Evolutionary conservation across 37 sponge, comb jelly and placozoan genomes (phyloP).

Genomic region (Diacarnus erythraeanus): DNA sequence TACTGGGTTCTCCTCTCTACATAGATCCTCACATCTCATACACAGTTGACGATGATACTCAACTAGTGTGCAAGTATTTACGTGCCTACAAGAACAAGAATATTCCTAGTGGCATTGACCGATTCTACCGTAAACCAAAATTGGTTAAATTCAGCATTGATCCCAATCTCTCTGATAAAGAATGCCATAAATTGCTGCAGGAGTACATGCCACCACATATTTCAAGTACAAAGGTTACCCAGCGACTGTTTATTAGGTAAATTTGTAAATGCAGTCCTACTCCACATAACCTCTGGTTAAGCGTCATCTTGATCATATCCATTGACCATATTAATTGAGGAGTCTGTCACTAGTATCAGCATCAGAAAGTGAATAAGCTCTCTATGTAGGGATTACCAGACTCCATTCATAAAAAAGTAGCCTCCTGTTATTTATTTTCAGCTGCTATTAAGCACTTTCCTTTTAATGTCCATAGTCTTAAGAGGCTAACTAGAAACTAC

Average conservation of each 20-base stretch:
- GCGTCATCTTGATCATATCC: too few species aligned
- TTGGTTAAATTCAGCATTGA: slow-evolving; percentile 52
- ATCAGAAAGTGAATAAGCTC: too few species aligned
- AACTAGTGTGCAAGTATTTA: slow-evolving; percentile 86
- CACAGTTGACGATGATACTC: slow-evolving; percentile 62
- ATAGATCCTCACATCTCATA: slow-evolving; percentile 38
- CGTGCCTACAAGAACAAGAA: slow-evolving; percentile 41
- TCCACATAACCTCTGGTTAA: too few species aligned
- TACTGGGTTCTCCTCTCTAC: slow-evolving; percentile 56
- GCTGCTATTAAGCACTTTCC: too few species aligned
- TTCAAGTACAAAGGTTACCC: slow-evolving; percentile 51
- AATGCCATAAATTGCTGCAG: slow-evolving; percentile 57
- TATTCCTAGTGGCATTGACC: slow-evolving; percentile 23
- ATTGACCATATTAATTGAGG: too few species aligned
- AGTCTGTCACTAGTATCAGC: too few species aligned
- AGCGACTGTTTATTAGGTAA: slow-evolving; percentile 77
- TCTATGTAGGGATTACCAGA: too few species aligned
- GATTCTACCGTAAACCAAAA: slow-evolving; percentile 44
- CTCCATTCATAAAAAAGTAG: too few species aligned
- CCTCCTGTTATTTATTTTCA: too few species aligned
- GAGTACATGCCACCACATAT: slow-evolving; percentile 58
- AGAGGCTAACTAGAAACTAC: too few species aligned
- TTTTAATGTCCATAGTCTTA: too few species aligned
- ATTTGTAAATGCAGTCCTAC: too few species aligned
- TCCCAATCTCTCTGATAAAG: slow-evolving; percentile 29